Evolutionary conservation across 2,797 vertebrate genomes (phyloP).

Genomic region (Australoheros facetus): DNA sequence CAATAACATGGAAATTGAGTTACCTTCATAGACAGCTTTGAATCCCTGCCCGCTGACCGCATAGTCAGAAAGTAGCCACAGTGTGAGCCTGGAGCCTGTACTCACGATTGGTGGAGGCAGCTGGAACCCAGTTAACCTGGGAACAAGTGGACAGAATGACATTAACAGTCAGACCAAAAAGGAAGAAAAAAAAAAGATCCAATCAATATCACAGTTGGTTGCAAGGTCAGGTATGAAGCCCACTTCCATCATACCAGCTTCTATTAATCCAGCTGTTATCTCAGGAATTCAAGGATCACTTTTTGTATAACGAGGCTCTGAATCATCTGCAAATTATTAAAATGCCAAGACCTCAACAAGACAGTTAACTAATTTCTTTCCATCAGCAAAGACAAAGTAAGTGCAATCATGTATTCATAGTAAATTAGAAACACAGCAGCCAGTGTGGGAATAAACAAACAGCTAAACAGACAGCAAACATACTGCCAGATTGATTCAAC

Average conservation of each 20-base stretch:
- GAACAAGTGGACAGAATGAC: constrained; percentile 67
- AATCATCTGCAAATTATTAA: constrained; percentile 56
- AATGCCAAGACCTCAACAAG: constrained; percentile 51
- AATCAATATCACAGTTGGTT: constrained; percentile 52
- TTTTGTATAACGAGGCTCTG: constrained; percentile 48
- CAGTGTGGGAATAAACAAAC: constrained; percentile 28
- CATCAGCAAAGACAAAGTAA: constrained; percentile 22
- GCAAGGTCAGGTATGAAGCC: constrained; percentile 54
- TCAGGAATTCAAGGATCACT: constrained; percentile 44
- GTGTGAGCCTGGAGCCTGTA: constrained; percentile 87
- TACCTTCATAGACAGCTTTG: constrained; percentile 95
- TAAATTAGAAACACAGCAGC: constrained; percentile 39
- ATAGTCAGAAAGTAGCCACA: constrained; percentile 95
- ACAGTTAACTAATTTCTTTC: constrained; percentile 38
- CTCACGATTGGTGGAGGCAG: constrained; percentile 95
- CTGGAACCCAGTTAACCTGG: constrained; percentile 97
- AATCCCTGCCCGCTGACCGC: constrained; percentile 98
- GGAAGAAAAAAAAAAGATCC: not conserved
- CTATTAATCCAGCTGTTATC: constrained; percentile 49
- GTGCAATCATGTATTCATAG: constrained; percentile 11
- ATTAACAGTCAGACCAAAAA: constrained; percentile 43
- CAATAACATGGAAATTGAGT: constrained; percentile 29
- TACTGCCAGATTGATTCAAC: constrained; percentile 24
- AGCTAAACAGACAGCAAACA: constrained; percentile 31
- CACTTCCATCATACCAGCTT: constrained; percentile 37